phyloP scores from a whole-genome alignment of 2,888 invertebrate genomes.

The Spialia ferax region DNA sequence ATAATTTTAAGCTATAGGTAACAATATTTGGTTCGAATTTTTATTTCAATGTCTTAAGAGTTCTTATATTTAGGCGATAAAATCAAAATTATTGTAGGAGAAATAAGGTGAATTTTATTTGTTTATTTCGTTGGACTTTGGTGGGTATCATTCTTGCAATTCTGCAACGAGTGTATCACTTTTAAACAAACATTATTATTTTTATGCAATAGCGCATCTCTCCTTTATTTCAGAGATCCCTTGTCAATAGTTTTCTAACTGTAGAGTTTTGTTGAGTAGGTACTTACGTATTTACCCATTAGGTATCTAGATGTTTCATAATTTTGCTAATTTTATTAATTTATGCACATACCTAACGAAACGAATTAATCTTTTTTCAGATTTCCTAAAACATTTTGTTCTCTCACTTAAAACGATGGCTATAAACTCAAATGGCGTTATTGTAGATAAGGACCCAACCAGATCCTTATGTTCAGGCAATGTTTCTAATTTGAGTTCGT shows the following conservation, averaged over 20 bases:
- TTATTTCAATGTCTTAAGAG: conserved; percentile 62
- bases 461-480: conserved; percentile 49
- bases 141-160: too few species aligned
- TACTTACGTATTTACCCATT: too few species aligned
- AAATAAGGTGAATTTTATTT: conserved; percentile 31
- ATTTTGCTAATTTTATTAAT: neutral
- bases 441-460: conserved; percentile 49
- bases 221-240: too few species aligned
- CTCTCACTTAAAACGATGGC: conserved; percentile 54
- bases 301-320: neutral
- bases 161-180: too few species aligned
- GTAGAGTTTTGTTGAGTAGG: too few species aligned
- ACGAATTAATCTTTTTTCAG: conserved; percentile 9
- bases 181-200: too few species aligned
- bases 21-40: conserved; percentile 46
- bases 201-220: too few species aligned
- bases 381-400: conserved; percentile 13
- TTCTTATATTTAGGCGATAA: conserved; percentile 51
- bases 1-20: neutral
- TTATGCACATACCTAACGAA: neutral
- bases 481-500: conserved; percentile 48
- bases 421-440: conserved; percentile 55
- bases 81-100: conserved; percentile 70
- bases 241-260: too few species aligned
- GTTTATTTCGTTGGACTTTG: too few species aligned